Base-by-base conservation (phyloP, 2,888 invertebrate genomes). In the Caenorhabditis virilis region DNA sequence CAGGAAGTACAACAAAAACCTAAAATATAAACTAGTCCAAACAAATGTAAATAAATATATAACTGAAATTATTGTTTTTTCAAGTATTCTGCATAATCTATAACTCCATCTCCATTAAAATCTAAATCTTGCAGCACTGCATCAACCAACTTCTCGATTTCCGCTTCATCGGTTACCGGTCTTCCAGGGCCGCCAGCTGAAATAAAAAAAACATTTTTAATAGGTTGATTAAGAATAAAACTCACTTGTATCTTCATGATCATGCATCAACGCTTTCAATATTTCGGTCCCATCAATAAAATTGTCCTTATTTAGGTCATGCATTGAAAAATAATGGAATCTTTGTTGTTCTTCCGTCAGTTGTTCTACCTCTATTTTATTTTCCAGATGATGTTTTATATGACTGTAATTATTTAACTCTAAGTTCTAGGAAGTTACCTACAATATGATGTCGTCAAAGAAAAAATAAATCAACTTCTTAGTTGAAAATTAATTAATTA, bases 241-340 rank as follows among this genome's bases (percentile, higher is more conserved):
- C 39, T 20, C 49, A 67, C 48, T 54, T 38, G 41, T 43, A n/a
- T 64, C 55, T 25, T 63, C 63, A 41, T 74, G 74, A 35, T 63
- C 69, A 52, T 95, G 94, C 76, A 93, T 93, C 0, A 95, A 87
- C 0, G 93, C 93, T 83, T 94, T 93, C 77, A 95, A 92, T 23
- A 95, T 87, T 85, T 95, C 95, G 84, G 92, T 92, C 4, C 95
- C 95, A 83, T 95, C 95, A 62, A 95, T 84, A 80, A 91, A 92
- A 83, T 93, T 93, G 82, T 95, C 94, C 78, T 93, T 92, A 83
- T 95, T 93, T 1, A 93, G 90, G 84, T 95, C 95, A 76, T 95
- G 94, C 92, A 95, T 93, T 85, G 94, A 95, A 85, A 95, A 95
- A 83, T 95, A 95, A 83, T 95, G 93, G 84, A 94, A 95, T 85